Evolutionary conservation across 1,140 invertebrate genomes (phyloP).

Genomic region (Drosophila insularis): DNA sequence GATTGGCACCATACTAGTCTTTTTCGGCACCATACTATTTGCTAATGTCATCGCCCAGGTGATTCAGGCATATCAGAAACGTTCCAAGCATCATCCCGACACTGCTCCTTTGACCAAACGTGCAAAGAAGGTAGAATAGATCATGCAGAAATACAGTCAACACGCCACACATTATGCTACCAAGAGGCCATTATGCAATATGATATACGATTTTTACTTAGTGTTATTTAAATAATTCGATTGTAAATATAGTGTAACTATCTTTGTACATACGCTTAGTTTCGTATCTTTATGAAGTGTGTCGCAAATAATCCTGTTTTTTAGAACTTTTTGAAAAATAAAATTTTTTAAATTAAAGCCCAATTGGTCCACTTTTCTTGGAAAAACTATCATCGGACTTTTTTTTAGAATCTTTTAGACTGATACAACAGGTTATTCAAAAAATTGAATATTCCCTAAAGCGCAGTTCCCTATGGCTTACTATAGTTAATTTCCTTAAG

Average conservation of each 20-base stretch:
- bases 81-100: constrained; percentile 30
- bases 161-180: constrained; percentile 17
- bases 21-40: constrained; percentile 96
- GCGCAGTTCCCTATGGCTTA: no score
- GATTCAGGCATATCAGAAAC: constrained; percentile 50
- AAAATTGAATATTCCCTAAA: no score
- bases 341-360: constrained; percentile 12
- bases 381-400: no score
- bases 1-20: constrained; percentile 95
- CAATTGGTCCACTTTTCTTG: no score
- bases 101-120: constrained; percentile 36
- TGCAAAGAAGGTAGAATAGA: constrained; percentile 40
- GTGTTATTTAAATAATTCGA: constrained; percentile 3
- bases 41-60: constrained; percentile 70
- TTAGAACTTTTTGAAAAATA: constrained; percentile 31
- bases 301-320: neutral
- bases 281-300: neutral
- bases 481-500: no score
- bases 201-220: constrained; percentile 11
- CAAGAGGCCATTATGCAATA: constrained; percentile 41
- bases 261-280: constrained; percentile 14
- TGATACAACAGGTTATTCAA: no score
- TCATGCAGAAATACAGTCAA: neutral
- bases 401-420: no score
- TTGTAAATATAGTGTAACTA: constrained; percentile 15